A percentile compares a stretch with the other conserved stretches of the same genome.
Conservation (phyloP, 2,797 vertebrate species). For the Microchirus variegatus region DNA sequence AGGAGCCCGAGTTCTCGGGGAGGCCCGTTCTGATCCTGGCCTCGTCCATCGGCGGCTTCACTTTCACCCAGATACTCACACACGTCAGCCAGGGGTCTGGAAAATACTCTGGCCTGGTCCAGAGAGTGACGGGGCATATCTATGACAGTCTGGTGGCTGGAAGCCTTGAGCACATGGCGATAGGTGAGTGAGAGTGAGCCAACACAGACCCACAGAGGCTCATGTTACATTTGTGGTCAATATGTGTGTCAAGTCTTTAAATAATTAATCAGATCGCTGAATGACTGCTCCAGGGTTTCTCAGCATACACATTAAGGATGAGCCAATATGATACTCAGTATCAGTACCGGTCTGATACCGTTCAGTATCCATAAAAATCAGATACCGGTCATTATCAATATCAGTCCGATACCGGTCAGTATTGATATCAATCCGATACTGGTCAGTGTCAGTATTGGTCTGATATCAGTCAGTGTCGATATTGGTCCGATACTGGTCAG, state of each 20-base stretch:
- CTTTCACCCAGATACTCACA: constrained; percentile 75
- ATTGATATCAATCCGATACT: too few relatives aligned
- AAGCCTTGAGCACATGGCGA: constrained; percentile 70
- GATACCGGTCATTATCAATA: too few relatives aligned
- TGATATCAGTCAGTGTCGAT: too few relatives aligned
- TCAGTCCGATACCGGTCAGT: too few relatives aligned
- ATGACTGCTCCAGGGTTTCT: constrained; percentile 16
- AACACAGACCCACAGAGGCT: constrained; percentile 9
- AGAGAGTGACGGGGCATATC: constrained; percentile 72
- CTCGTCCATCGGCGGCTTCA: constrained; percentile 81
- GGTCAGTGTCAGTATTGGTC: too few relatives aligned
- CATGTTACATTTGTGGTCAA: constrained; percentile 43
- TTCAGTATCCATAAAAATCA: too few relatives aligned
- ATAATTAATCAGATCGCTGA: constrained; percentile 44
- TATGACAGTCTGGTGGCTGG: constrained; percentile 82
- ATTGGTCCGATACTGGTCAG: too few relatives aligned
- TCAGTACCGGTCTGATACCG: too few relatives aligned
- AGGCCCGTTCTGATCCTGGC: constrained; percentile 75
- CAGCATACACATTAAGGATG: too few relatives aligned
- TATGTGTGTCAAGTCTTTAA: constrained; percentile 38
- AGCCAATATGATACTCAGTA: too few relatives aligned
- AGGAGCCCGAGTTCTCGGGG: constrained; percentile 63
- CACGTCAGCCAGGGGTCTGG: constrained; percentile 45
- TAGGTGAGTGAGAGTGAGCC: constrained; percentile 63
- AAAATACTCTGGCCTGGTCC: constrained; percentile 33